These are phyloP conservation scores for Epinotia demarniana DNA, from an alignment of 2,888 invertebrate species.

Conservation along the genomic window DNA sequence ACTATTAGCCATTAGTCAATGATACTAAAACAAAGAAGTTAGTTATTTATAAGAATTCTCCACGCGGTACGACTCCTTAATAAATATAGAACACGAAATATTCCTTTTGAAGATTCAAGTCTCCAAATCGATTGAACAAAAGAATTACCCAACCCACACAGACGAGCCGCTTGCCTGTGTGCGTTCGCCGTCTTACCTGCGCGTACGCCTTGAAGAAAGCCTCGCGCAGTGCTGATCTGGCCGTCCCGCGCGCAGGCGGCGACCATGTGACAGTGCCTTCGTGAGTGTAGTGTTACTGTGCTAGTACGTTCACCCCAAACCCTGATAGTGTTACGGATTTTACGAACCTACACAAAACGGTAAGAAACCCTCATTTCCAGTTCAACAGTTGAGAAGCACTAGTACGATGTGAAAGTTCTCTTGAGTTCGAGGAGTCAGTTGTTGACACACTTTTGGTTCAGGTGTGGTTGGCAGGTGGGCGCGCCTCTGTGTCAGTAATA, in stretches of 20 bases:
- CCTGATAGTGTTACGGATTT: constrained; percentile 83
- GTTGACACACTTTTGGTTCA: constrained; percentile 83
- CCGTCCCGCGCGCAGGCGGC: constrained; percentile 78
- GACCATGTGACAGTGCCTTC: constrained; percentile 78
- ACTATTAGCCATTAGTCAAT: too few relatives aligned
- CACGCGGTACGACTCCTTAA: too few relatives aligned
- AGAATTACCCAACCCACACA: constrained; percentile 45
- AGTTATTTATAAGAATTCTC: too few relatives aligned
- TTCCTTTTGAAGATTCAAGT: neutral
- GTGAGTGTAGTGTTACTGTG: constrained; percentile 80
- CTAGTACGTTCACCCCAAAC: constrained; percentile 82
- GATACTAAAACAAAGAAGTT: too few relatives aligned
- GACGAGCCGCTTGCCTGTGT: constrained; percentile 49
- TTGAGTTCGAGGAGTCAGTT: constrained; percentile 75
- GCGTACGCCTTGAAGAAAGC: constrained; percentile 78
- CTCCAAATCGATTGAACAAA: constrained; percentile 49
- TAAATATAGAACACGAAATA: neutral
- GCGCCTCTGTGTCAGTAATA: constrained; percentile 74
- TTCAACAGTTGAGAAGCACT: neutral
- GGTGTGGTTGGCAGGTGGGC: constrained; percentile 81
- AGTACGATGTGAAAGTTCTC: constrained; percentile 80
- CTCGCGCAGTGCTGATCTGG: constrained; percentile 77
- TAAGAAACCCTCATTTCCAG: constrained; percentile 55
- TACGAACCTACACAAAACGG: constrained; percentile 76
- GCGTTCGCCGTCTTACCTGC: constrained; percentile 76